Evolutionary conservation across 2,888 invertebrate species (phyloP).

Genomic region (Scaeva pyrastri): DNA sequence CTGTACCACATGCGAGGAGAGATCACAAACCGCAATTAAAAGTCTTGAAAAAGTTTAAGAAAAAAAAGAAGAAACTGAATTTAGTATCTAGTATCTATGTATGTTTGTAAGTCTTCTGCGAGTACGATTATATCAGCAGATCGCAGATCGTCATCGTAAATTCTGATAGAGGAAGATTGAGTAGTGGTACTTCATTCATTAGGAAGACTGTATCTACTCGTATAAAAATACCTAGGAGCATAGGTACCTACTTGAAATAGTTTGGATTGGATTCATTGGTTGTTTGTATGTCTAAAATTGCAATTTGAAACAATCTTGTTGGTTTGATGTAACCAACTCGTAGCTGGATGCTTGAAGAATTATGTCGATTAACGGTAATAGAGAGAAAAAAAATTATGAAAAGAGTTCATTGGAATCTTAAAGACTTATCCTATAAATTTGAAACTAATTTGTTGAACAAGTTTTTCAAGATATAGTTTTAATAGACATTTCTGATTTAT

Average conservation of each 20-base stretch:
- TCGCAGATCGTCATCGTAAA: constrained; percentile 23
- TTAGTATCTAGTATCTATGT: too few relatives aligned
- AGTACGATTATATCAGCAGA: background rate
- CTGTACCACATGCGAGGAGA: background rate
- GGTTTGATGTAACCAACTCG: background rate
- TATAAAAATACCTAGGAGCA: background rate
- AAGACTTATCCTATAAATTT: background rate
- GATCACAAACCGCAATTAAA: constrained; percentile 44
- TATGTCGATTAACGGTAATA: constrained; percentile 32
- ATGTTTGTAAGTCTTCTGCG: constrained; percentile 2
- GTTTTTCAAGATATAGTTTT: background rate
- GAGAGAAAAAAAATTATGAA: constrained; percentile 20
- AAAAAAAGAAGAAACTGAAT: too few relatives aligned
- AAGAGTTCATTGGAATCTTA: constrained; percentile 20
- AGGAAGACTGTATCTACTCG: background rate
- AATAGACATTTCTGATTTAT: background rate
- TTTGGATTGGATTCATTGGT: background rate
- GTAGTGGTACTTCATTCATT: constrained; percentile 37
- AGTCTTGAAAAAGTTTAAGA: constrained; percentile 20
- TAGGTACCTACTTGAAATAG: constrained; percentile 37
- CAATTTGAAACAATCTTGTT: constrained; percentile 21
- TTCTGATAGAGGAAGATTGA: constrained; percentile 29
- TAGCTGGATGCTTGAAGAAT: background rate
- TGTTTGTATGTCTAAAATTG: constrained; percentile 5
- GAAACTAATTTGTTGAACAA: background rate